phyloP scores from a whole-genome alignment of 2,113 vertebrate species.

The Solenodon paradoxus region DNA sequence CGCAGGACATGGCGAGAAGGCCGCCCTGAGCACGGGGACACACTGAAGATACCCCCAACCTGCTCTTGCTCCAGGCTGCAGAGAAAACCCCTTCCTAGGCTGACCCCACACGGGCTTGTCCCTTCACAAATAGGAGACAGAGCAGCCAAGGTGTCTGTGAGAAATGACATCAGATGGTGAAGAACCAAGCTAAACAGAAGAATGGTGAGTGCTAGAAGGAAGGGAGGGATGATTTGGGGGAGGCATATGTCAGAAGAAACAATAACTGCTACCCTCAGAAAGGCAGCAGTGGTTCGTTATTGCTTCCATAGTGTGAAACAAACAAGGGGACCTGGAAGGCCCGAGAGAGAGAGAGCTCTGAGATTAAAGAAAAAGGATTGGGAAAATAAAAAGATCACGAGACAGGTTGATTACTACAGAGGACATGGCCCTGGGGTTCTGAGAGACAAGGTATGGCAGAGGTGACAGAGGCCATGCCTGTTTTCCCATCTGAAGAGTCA shows the following conservation, averaged over 20 bases:
- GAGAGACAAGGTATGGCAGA: no score
- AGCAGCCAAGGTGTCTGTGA: background rate
- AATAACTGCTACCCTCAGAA: background rate
- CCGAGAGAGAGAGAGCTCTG: background rate
- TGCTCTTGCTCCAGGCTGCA: background rate
- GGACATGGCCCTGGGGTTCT: no score
- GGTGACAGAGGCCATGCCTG: background rate
- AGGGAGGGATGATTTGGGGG: background rate
- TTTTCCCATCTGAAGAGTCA: background rate
- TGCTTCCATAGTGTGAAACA: background rate
- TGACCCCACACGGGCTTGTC: fast-evolving
- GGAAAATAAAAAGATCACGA: background rate
- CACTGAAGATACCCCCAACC: no score
- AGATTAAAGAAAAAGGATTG: background rate
- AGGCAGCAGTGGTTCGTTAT: background rate
- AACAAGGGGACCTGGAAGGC: background rate
- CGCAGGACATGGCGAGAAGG: no score
- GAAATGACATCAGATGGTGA: background rate
- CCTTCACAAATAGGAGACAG: fast-evolving
- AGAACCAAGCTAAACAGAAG: background rate
- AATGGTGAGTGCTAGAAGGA: no score
- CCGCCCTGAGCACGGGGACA: fast-evolving
- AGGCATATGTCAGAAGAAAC: background rate
- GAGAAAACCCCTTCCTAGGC: background rate
- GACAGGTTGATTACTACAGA: background rate